A percentile compares a stretch with the other conserved stretches of the same genome.
Evolutionary conservation across 2,113 vertebrate species (phyloP).

Genomic region (Hiodon alosoides): DNA sequence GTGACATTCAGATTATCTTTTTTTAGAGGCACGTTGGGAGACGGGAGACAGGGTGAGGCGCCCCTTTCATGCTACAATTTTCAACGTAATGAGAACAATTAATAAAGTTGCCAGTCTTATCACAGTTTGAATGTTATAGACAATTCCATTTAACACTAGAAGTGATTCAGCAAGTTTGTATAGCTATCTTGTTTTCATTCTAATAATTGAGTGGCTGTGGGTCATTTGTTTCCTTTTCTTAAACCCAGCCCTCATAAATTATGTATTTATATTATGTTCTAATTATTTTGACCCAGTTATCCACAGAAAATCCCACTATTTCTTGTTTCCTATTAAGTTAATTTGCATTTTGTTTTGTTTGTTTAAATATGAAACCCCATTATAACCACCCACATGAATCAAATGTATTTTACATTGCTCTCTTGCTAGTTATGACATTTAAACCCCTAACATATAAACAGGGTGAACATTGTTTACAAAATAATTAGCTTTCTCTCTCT

Average conservation of each 20-base stretch:
- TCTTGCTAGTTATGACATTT: not conserved
- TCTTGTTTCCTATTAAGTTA: not conserved
- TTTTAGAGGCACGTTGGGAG: not conserved
- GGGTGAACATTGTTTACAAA: not conserved
- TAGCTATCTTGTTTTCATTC: not conserved
- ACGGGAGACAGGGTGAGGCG: not conserved
- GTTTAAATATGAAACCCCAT: too few species aligned
- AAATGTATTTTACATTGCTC: not conserved
- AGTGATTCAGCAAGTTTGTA: not conserved
- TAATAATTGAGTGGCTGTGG: not conserved
- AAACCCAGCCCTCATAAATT: not conserved
- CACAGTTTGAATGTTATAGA: slow-evolving; percentile 1
- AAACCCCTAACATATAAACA: not conserved
- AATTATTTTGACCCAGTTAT: not conserved
- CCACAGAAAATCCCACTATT: too few species aligned
- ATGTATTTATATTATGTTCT: not conserved
- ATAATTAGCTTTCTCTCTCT: not conserved
- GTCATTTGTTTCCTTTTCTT: not conserved
- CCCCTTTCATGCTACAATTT: slow-evolving; percentile 11
- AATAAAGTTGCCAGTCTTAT: slow-evolving; percentile 17
- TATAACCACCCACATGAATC: not conserved
- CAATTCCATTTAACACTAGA: not conserved
- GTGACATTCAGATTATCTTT: slow-evolving; percentile 8
- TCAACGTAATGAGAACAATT: slow-evolving; percentile 8
- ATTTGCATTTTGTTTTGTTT: not conserved